These are phyloP conservation scores for Tachina grossa DNA, from an alignment of 2,888 invertebrate species.

Conservation along the genomic window DNA sequence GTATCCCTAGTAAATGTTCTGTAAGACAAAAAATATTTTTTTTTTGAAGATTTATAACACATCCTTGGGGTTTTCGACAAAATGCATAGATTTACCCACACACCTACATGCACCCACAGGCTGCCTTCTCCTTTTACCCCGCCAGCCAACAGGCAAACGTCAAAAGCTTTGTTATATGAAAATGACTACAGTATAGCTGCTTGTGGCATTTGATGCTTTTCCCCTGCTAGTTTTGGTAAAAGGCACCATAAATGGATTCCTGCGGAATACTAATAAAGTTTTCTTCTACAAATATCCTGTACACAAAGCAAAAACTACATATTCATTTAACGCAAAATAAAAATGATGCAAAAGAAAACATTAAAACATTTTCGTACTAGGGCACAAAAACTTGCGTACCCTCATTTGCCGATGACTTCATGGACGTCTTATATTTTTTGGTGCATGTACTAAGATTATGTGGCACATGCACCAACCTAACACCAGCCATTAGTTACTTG, in stretches of 20 bases:
- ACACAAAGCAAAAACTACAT: constrained; percentile 45
- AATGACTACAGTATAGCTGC: constrained; percentile 54
- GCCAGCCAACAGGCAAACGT: constrained; percentile 53
- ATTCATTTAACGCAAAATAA: constrained; percentile 21
- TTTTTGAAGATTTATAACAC: constrained; percentile 64
- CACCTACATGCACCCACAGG: constrained; percentile 5
- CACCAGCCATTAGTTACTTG: constrained; percentile 4
- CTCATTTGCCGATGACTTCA: constrained; percentile 56
- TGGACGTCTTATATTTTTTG: constrained; percentile 52
- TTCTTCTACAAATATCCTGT: constrained; percentile 68
- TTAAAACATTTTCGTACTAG: constrained; percentile 18
- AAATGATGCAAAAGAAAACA: no score
- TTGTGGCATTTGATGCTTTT: constrained; percentile 50
- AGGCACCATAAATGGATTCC: constrained; percentile 73
- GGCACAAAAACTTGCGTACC: constrained; percentile 46
- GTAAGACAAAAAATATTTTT: constrained; percentile 6
- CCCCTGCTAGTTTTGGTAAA: constrained; percentile 26
- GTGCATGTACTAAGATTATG: constrained; percentile 31
- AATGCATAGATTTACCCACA: constrained; percentile 42
- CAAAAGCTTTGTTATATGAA: constrained; percentile 64
- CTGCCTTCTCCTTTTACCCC: neutral
- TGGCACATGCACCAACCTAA: constrained; percentile 25
- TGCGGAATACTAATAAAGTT: constrained; percentile 74
- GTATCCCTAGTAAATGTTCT: constrained; percentile 46
- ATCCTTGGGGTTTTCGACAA: constrained; percentile 61